Percentiles rank a stretch among this genome's conserved stretches.
Evolutionary conservation across 1,140 invertebrate genomes (phyloP).

Genomic region (Anastrepha ludens): DNA sequence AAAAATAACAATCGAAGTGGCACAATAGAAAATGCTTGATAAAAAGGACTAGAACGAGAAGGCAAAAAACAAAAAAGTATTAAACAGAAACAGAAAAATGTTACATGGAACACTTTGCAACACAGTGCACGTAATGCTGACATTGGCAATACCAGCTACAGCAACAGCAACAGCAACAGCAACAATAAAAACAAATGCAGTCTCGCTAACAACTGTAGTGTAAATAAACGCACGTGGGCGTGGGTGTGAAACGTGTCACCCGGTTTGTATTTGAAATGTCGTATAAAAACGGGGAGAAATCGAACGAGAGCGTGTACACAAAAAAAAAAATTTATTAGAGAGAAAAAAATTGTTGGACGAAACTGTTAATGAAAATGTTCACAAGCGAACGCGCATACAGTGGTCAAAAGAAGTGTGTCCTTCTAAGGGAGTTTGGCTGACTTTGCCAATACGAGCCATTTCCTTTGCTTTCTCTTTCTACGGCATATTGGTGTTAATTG

Average conservation of each 20-base stretch:
- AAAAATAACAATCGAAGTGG: slow-evolving; percentile 40
- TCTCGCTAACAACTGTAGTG: background rate
- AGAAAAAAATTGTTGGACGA: no score
- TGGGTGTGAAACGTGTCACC: background rate
- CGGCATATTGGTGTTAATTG: no score
- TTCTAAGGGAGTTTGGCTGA: no score
- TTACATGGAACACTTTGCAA: background rate
- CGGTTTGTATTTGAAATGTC: background rate
- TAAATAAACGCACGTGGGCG: slow-evolving; percentile 6
- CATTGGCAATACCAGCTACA: background rate
- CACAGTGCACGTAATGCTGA: slow-evolving; percentile 20
- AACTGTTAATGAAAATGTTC: background rate
- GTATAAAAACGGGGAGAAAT: no score
- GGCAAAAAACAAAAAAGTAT: background rate
- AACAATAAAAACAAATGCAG: background rate
- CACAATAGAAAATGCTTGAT: slow-evolving; percentile 29
- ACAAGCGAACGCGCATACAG: background rate
- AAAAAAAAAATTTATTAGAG: no score
- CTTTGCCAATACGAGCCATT: no score
- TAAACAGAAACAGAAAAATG: background rate
- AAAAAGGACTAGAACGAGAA: background rate
- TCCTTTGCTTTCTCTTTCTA: no score
- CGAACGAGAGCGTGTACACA: no score
- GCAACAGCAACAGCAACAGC: background rate
- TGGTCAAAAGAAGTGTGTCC: no score